Evolutionary conservation across 2,888 invertebrate species (phyloP).

Genomic region (Coenonympha glycerion): DNA sequence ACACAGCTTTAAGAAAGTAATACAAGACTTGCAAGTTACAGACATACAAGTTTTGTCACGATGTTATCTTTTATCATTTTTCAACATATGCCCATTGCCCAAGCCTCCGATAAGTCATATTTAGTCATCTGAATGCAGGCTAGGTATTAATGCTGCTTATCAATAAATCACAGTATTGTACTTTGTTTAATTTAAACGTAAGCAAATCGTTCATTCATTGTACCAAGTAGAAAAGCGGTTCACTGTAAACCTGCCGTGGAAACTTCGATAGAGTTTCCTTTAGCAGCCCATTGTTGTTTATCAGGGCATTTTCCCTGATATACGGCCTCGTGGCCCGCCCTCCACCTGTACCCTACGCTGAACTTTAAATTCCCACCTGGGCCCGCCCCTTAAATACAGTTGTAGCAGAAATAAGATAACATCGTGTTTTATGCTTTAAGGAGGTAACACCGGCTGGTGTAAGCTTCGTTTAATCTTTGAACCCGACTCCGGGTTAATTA

Average conservation of each 20-base stretch:
- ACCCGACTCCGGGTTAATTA: constrained; percentile 18
- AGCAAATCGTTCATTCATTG: constrained; percentile 1
- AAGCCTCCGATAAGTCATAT: too few relatives aligned
- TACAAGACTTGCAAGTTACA: too few relatives aligned
- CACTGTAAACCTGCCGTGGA: constrained; percentile 5
- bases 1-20: too few relatives aligned
- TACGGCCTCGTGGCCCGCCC: constrained; percentile 58
- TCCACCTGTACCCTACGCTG: constrained; percentile 58
- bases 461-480: constrained; percentile 17
- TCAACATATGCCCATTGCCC: too few relatives aligned
- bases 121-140: too few relatives aligned
- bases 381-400: constrained; percentile 65
- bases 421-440: constrained; percentile 44
- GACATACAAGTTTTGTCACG: too few relatives aligned
- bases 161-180: too few relatives aligned
- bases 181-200: constrained; percentile 1
- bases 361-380: constrained; percentile 71
- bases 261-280: constrained; percentile 13
- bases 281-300: constrained; percentile 46
- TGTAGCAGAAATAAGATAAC: constrained; percentile 62
- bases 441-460: constrained; percentile 17
- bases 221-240: constrained; percentile 1
- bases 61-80: too few relatives aligned
- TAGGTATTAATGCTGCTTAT: too few relatives aligned
- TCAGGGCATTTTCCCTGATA: constrained; percentile 61